These are phyloP conservation scores for Chiroxiphia lanceolata DNA, from an alignment of 2,797 vertebrate species.

Conservation along the genomic window DNA sequence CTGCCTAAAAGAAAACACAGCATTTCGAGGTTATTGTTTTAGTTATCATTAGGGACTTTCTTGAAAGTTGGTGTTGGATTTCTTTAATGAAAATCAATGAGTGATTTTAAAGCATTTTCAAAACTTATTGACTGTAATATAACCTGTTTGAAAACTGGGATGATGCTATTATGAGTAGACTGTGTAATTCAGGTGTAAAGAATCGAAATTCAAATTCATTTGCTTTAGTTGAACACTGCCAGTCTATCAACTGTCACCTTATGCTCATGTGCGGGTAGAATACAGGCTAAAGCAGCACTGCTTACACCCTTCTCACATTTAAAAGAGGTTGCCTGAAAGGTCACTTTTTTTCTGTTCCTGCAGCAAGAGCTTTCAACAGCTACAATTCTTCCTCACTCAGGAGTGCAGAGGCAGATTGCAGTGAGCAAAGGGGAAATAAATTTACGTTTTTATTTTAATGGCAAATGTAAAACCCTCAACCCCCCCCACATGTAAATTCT, in stretches of 20 bases:
- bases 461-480: rapidly evolving
- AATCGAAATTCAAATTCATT: not conserved
- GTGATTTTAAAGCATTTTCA: slow-evolving; percentile 23
- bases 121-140: not conserved
- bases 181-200: not conserved
- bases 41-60: not conserved
- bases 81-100: slow-evolving; percentile 36
- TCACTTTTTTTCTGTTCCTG: not conserved
- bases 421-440: not conserved
- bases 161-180: not conserved
- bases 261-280: rapidly evolving
- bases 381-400: not conserved
- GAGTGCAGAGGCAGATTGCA: not conserved
- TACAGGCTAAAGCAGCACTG: rapidly evolving
- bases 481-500: not conserved
- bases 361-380: not conserved
- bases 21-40: slow-evolving; percentile 1
- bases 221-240: not conserved
- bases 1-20: not conserved
- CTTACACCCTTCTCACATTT: not conserved
- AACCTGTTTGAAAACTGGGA: not conserved
- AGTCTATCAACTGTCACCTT: not conserved
- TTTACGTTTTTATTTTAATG: not conserved
- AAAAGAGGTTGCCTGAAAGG: not conserved
- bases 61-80: not conserved